Evolutionary conservation across 1,140 invertebrate species (phyloP).

Genomic region (Phortica variegata): DNA sequence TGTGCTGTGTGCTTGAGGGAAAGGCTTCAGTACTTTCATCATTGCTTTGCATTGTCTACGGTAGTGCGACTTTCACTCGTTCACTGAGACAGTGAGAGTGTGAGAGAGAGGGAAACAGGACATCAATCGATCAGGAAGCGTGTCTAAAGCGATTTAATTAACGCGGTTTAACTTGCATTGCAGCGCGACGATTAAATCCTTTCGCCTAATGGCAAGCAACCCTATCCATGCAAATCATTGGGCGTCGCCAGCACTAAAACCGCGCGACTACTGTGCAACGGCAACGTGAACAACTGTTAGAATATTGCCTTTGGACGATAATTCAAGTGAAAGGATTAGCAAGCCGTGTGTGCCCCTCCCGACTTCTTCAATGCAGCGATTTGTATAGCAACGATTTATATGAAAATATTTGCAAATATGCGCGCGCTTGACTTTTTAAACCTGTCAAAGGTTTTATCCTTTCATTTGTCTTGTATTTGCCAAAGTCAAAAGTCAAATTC

Average conservation of each 20-base stretch:
- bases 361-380: slow-evolving; percentile 20
- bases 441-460: too few relatives aligned
- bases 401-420: slow-evolving; percentile 48
- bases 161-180: slow-evolving; percentile 42
- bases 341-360: slow-evolving; percentile 5
- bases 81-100: too few relatives aligned
- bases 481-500: too few relatives aligned
- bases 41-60: too few relatives aligned
- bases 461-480: too few relatives aligned
- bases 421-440: slow-evolving; percentile 26
- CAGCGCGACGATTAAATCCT: slow-evolving; percentile 30
- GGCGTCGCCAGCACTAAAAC: slow-evolving; percentile 36
- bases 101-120: too few relatives aligned
- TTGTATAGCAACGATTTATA: slow-evolving; percentile 12
- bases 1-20: too few relatives aligned
- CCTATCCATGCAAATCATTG: neutral
- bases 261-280: slow-evolving; percentile 34
- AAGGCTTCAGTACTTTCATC: too few relatives aligned
- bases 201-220: slow-evolving; percentile 12
- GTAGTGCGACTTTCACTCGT: too few relatives aligned
- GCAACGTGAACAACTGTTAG: slow-evolving; percentile 11
- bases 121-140: slow-evolving; percentile 28
- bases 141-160: slow-evolving; percentile 55
- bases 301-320: neutral
- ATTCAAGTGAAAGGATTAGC: slow-evolving; percentile 40